Evolutionary conservation across 37 sponge, comb jelly and placozoan species (phyloP), one percentile per base, ranked within the genome.

Genomic region (Amphimedon queenslandica): DNA sequence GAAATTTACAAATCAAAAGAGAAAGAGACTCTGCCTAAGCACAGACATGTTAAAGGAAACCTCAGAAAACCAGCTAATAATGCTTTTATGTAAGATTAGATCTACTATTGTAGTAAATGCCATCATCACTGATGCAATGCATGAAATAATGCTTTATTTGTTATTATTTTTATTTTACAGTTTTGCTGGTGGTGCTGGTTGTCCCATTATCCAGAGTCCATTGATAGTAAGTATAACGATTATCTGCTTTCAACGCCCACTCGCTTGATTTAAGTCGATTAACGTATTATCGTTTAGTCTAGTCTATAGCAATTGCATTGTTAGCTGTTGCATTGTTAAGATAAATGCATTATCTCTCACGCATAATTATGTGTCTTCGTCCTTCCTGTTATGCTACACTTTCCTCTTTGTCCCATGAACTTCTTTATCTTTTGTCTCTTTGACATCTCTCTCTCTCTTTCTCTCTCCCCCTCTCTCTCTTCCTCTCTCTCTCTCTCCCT

Each of bases 401-500:
- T 63, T 24, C 11, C 65, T 63, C 24, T 21, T 24, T 21, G 11
- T 21, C 24, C 24, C 65, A 27, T 24, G 11, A 13, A 11, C 24
- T 63, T 21, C 16, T 63, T 24, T 11, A 18, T 63, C 24, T 63
- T 24, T 63, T 13, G 13, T 11, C 37, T 37, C 37, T 20, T 67
- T 37, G 37, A 18, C 28, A 18, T 24, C n/a, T n/a, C n/a, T n/a
- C n/a, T n/a, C n/a, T n/a, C n/a, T n/a, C n/a, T n/a, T n/a, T n/a
- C n/a, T n/a, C n/a, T n/a, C n/a, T n/a, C n/a, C n/a, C n/a, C n/a
- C n/a, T n/a, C n/a, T n/a, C n/a, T n/a, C n/a, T n/a, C 6, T 6
- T n/a, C 4, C 69, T 67, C 36, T 6, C 69, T 67, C 31, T 67
- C 69, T 29, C 37, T 8, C 8, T 67, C 69, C 40, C 31, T 67